These are phyloP conservation scores for Hippasteria phrygiana DNA, from an alignment of 53 echinoderm and acorn worm species.

Conservation along the genomic window DNA sequence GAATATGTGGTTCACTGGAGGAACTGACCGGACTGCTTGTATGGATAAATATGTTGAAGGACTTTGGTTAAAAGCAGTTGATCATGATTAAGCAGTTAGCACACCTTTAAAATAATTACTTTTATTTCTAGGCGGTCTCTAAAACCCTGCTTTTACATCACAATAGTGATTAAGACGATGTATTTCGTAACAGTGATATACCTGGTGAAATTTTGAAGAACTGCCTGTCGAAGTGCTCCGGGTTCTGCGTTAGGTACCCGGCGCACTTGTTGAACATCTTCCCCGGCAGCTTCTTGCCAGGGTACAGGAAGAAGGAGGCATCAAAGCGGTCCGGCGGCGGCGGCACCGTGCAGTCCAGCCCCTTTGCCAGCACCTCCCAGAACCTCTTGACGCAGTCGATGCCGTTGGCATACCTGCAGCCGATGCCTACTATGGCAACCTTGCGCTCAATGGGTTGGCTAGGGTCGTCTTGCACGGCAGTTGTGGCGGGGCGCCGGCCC, in stretches of 20 bases:
- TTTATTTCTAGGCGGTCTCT: too few species aligned
- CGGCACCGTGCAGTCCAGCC: conserved; percentile 90
- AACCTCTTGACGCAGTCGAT: conserved; percentile 84
- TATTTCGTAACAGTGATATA: too few species aligned
- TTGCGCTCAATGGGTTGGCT: conserved; percentile 80
- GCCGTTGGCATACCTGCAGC: conserved; percentile 97
- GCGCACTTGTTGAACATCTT: conserved; percentile 97
- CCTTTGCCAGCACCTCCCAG: conserved; percentile 95
- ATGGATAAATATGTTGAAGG: too few species aligned
- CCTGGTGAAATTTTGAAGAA: conserved; percentile 99
- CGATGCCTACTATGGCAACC: conserved; percentile 95
- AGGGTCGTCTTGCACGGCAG: conserved; percentile 67
- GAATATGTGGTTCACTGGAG: too few species aligned
- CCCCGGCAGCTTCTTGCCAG: conserved; percentile 89
- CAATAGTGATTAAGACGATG: neutral
- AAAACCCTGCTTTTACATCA: too few species aligned
- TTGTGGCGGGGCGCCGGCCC: neutral
- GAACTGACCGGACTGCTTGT: too few species aligned
- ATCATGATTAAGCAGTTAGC: too few species aligned
- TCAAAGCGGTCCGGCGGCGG: conserved; percentile 92
- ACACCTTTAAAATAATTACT: too few species aligned
- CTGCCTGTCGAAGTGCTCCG: conserved; percentile 90
- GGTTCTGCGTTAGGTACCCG: conserved; percentile 83
- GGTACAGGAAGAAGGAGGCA: conserved; percentile 88
- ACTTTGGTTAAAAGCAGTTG: too few species aligned